Base-by-base conservation (phyloP, 2,888 invertebrate genomes). In the Therioaphis trifolii region DNA sequence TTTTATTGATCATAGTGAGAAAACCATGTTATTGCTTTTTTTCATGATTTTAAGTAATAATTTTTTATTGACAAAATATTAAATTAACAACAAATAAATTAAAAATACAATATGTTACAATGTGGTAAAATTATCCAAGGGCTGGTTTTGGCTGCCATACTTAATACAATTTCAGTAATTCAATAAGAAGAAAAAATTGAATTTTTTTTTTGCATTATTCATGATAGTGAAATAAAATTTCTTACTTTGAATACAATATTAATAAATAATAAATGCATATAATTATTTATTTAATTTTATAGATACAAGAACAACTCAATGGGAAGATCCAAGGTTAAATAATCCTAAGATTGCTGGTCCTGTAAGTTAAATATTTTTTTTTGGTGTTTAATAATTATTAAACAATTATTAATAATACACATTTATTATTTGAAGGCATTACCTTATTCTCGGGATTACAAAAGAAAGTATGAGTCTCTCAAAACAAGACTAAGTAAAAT, bases 361-460 rank as follows among this genome's bases (percentile, higher is more conserved):
- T 85, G 92, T 92, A 89, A 88, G 91, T 89, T 84, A 52, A 29
- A 77, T 69, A 35, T 40, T 66, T 35, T 21, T 71, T 72, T 46
- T 69, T 5, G 61, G 43, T 46, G 35, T n/a, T n/a, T n/a, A n/a
- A n/a, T n/a, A n/a, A n/a, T n/a, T n/a, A n/a, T n/a, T n/a, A n/a
- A n/a, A n/a, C n/a, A n/a, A n/a, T n/a, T n/a, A 79, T 46, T 46
- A 52, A 69, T 63, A 35, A 29, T 27, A 61, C 40, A 27, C 78
- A 85, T 85, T 79, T 71, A 84, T 85, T 78, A 78, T 86, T 89
- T 89, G 78, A 88, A 92, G 91, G 98, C 98, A 86, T 97, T 99
- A 88, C 98, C 98, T 49, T 99, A 99, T 91, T 98, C 98, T 72
- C 92, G 98, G 88, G 98, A 99, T 91, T 99, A 99, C 90, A 99